These are phyloP conservation scores for Ianthella basta DNA, from an alignment of 37 sponge, comb jelly and placozoan species.

Conservation along the genomic window DNA sequence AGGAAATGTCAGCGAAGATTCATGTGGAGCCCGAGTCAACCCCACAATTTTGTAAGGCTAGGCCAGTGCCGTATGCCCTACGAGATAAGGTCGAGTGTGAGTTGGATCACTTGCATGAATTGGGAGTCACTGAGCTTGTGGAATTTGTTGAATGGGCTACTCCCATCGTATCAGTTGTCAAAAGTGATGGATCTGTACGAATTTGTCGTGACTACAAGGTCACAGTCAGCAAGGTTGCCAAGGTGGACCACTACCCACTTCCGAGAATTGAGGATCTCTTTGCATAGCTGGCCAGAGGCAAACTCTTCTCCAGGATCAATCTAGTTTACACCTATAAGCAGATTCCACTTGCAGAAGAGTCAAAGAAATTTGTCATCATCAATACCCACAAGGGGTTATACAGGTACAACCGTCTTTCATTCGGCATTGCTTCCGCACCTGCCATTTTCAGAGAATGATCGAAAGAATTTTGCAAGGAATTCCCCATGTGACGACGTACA, in stretches of 20 bases:
- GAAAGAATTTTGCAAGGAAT: conserved; percentile 44
- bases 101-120: not conserved
- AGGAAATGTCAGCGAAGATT: too few relatives aligned
- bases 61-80: not conserved
- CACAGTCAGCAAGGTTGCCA: conserved; percentile 18
- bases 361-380: conserved; percentile 10
- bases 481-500: not conserved
- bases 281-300: conserved; percentile 18
- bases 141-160: conserved; percentile 37
- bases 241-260: conserved; percentile 34
- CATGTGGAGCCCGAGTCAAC: too few relatives aligned
- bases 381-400: conserved; percentile 52
- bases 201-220: conserved; percentile 31
- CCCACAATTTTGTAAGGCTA: not conserved
- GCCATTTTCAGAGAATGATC: conserved; percentile 54
- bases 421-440: conserved; percentile 49
- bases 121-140: conserved; percentile 8
- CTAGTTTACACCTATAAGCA: conserved; percentile 12
- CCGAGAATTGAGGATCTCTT: conserved; percentile 42
- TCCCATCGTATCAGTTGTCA: conserved; percentile 34
- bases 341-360: conserved; percentile 8
- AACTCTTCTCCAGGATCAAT: conserved; percentile 37
- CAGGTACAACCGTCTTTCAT: conserved; percentile 43
- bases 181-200: conserved; percentile 20
- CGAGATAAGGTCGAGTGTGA: not conserved